A percentile compares a stretch with the other conserved stretches of the same genome.
Evolutionary conservation across 2,888 invertebrate genomes (phyloP).

Genomic region (Erebia epiphron): DNA sequence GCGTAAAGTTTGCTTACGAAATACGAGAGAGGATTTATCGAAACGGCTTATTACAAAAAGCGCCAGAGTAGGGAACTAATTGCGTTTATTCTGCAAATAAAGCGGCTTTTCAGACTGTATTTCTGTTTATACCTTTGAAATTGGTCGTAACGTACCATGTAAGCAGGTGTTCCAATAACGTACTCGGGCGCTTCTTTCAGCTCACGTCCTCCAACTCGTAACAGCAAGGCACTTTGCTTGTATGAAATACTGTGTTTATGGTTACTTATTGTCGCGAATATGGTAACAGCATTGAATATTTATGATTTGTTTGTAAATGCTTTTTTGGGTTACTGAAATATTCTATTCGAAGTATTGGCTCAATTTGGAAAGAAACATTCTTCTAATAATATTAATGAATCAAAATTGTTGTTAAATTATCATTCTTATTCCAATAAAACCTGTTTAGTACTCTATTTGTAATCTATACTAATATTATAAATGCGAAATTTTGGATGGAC

Average conservation of each 20-base stretch:
- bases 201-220: constrained; percentile 71
- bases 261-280: constrained; percentile 70
- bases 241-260: constrained; percentile 72
- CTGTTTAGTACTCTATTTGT: no score
- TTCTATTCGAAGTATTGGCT: neutral
- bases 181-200: constrained; percentile 60
- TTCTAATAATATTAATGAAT: no score
- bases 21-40: constrained; percentile 20
- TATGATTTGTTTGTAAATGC: constrained; percentile 52
- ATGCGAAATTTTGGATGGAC: no score
- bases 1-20: constrained; percentile 26
- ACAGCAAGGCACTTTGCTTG: constrained; percentile 66
- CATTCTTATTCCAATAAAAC: no score
- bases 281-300: constrained; percentile 53
- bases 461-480: no score
- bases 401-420: no score
- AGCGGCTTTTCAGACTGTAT: constrained; percentile 30
- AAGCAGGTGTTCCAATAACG: constrained; percentile 72
- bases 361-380: neutral
- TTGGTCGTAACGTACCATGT: constrained; percentile 43
- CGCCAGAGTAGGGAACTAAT: constrained; percentile 30
- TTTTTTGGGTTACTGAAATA: neutral
- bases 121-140: constrained; percentile 39
- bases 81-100: constrained; percentile 37
- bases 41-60: constrained; percentile 29